Evolutionary conservation across 1,140 invertebrate species (phyloP), one percentile per base, ranked within the genome.

Genomic region (Zaprionus inermis): DNA sequence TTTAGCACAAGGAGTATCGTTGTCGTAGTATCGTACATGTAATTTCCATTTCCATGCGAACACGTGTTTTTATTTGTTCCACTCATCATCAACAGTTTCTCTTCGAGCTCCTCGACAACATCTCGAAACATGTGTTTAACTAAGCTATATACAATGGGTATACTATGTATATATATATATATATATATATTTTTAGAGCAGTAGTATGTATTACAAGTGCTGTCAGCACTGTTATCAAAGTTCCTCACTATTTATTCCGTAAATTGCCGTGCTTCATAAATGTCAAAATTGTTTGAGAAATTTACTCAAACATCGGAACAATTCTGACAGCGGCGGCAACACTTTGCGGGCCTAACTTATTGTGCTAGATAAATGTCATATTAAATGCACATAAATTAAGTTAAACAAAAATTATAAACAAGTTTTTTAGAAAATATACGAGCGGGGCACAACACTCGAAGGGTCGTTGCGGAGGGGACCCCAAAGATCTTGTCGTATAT

Each of bases 371-470:
- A 81, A 76, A 71, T 76, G 79, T 80, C 61, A 75, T 57, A 81
- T 85, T 86, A 81, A 86, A 81, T 72, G 71, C 32, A 57, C 68
- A 85, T 85, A 85, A 85, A 85, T 85, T 68, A 68, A 32, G n/a
- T 63, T 56, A 20, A 58, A 51, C 41, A 55, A 64, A 57, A 61
- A 68, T 71, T 77, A 36, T 65, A 57, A 77, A 82, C 80, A 72
- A 82, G 66, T 60, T 65, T 64, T n/a, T n/a, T 36, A 54, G 20
- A 36, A 22, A 22, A 49, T 49, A 44, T 44, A 46, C n/a, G 44
- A 18, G 18, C 24, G 24, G 44, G 18, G 10, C n/a, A 44, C 72
- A 76, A 52, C 79, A 84, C 72, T 73, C 71, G 67, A 65, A 75
- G 58, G 51, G 38, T 60, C 56, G 46, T 28, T 28, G 73, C 74